Conservation (phyloP, 2,797 vertebrate species). For the Brachymystax lenok region DNA sequence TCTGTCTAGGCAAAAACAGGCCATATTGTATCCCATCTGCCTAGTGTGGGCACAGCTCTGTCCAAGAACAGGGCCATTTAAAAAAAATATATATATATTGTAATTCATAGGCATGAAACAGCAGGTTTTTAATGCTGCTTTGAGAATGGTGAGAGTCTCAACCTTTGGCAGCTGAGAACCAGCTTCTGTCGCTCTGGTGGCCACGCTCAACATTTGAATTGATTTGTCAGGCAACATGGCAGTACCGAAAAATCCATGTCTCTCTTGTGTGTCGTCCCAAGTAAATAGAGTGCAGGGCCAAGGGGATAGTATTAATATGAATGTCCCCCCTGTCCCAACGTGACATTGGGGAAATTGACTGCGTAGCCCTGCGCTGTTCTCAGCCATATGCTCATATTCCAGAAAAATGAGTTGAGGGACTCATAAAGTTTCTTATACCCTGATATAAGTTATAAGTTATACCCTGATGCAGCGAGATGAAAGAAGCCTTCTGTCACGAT, state of each 20-base stretch:
- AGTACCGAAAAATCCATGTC: constrained; percentile 70
- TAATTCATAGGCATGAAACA: constrained; percentile 95
- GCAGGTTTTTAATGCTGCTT: constrained; percentile 99
- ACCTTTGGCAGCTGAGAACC: constrained; percentile 91
- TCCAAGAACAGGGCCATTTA: constrained; percentile 68
- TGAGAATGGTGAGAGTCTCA: constrained; percentile 88
- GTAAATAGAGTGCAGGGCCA: constrained; percentile 84
- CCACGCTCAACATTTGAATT: constrained; percentile 82
- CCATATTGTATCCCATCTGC: constrained; percentile 99
- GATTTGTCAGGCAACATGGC: constrained; percentile 84
- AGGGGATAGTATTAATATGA: constrained; percentile 88
- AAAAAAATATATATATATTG: constrained; percentile 91
- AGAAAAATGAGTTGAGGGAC: constrained; percentile 95
- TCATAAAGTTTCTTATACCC: constrained; percentile 92
- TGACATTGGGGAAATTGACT: constrained; percentile 91
- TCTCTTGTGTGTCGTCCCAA: constrained; percentile 76
- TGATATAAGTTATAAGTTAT: no score
- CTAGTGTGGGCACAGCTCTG: constrained; percentile 39
- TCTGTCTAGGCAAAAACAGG: constrained; percentile 93
- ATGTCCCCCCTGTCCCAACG: constrained; percentile 98
- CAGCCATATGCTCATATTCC: constrained; percentile 99
- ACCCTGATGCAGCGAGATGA: constrained; percentile 83
- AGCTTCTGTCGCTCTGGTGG: constrained; percentile 83
- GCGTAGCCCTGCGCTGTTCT: constrained; percentile 91
- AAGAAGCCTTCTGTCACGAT: constrained; percentile 82